Base-by-base conservation (phyloP, 2,888 invertebrate genomes). In the Acrobeloides nanus region DNA sequence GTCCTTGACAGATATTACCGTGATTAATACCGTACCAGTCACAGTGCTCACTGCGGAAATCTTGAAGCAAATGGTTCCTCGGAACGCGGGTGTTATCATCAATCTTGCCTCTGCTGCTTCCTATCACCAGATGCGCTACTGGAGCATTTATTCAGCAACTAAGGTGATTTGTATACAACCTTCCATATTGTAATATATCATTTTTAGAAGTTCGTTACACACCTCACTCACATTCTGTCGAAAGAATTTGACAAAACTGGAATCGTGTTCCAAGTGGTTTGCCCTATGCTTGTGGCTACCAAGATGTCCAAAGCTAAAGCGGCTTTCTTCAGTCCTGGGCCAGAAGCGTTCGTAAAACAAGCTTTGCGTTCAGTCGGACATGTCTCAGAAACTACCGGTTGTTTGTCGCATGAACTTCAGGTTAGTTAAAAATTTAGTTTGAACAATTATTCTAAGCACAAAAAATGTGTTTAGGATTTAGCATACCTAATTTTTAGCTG, bases 31-130 rank as follows among this genome's bases (percentile, higher is more conserved):
- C 21, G 79, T 83, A 24, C 84, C 87, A 0, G 82, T 84, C 26
- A 84, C 85, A 0, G 82, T 84, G 46, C 87, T 93, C 85, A 85
- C 87, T 15, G 82, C 83, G 31, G 77, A 90, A 10, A 81, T 89
- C 1, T 76, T 95, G 74, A 89, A 90, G 0, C 82, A 81, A 12
- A 89, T 90, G 89, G 82, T 84, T 42, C 81, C 83, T 57, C 80
- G 86, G 35, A 81, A 80, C 38, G 83, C 82, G 59, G 93, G 93
- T 0, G 84, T 89, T 0, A 80, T 95, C 45, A 83, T 95, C 57
- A 95, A 93, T 75, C 77, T 95, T 17, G 84, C 89, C 0, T 93
- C 93, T 0, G 82, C 83, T 0, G 82, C 88, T 0, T 86, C 84
- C 0, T 78, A 82, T 6, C 82, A 85, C 53, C 88, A 89, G 0